A percentile compares a stretch with the other conserved stretches of the same genome.
Conservation (phyloP, 2,797 vertebrate genomes). For the Leuciscus waleckii region DNA sequence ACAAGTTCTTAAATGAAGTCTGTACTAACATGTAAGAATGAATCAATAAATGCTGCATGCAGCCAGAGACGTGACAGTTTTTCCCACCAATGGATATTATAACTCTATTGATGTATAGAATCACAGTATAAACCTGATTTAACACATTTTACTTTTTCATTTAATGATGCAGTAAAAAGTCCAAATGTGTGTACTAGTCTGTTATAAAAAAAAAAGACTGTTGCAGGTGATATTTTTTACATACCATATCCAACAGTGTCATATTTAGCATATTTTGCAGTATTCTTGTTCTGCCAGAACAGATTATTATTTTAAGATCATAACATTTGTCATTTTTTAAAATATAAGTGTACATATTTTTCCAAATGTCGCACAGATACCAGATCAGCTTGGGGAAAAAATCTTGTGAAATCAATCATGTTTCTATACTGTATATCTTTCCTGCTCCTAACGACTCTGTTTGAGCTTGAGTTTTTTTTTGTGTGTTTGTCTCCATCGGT, state of each 20-base stretch:
- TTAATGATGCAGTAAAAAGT: not conserved
- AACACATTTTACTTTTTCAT: not conserved
- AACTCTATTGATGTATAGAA: not conserved
- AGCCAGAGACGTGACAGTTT: slow-evolving; percentile 71
- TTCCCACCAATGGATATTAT: not conserved
- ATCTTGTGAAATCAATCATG: not conserved
- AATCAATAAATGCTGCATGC: slow-evolving; percentile 91
- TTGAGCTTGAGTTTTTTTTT: slow-evolving; percentile 65
- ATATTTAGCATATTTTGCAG: not conserved
- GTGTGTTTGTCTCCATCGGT: slow-evolving; percentile 78
- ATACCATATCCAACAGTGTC: not conserved
- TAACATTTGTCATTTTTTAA: not conserved
- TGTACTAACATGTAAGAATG: slow-evolving; percentile 77
- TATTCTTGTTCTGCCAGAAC: not conserved
- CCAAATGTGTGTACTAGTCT: not conserved
- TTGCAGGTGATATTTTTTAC: not conserved
- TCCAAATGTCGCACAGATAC: not conserved
- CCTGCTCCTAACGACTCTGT: slow-evolving; percentile 48
- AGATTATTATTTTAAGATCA: not conserved
- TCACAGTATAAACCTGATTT: not conserved
- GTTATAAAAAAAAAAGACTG: not conserved
- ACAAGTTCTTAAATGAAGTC: slow-evolving; percentile 80
- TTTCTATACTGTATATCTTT: not conserved
- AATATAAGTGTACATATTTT: not conserved
- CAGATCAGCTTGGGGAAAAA: not conserved